phyloP scores from a whole-genome alignment of 1,140 invertebrate genomes.

The Chironomus striatipennis region DNA sequence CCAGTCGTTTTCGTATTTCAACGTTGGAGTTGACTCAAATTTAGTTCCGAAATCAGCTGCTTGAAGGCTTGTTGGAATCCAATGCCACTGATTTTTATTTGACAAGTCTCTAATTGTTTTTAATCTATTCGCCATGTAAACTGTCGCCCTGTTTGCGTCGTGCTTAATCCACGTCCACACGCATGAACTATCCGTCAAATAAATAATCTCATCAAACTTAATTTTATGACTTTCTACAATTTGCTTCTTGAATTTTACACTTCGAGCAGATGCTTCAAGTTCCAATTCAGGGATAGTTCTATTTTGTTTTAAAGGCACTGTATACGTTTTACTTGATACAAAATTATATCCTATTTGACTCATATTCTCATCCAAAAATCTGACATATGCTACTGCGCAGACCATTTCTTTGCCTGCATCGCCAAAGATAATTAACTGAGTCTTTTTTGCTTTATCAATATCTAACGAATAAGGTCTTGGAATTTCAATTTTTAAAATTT shows the following conservation, averaged over 20 bases:
- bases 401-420: not conserved
- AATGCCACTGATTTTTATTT: not conserved
- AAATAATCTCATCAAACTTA: not conserved
- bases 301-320: not conserved
- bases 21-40: not conserved
- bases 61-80: not conserved
- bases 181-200: not conserved
- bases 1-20: not conserved
- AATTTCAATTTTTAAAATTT: not conserved
- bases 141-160: not conserved
- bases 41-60: not conserved
- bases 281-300: not conserved
- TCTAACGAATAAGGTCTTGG: not conserved
- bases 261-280: not conserved
- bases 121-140: not conserved
- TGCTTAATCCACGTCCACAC: not conserved
- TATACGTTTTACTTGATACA: not conserved
- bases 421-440: not conserved
- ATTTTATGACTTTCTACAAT: not conserved
- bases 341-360: not conserved
- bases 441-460: not conserved
- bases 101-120: not conserved
- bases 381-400: not conserved
- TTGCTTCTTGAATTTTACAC: not conserved
- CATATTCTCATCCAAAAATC: not conserved